Conservation (phyloP, 64 coral and sea anemone genomes). For the Stichodactyla mertensii region DNA sequence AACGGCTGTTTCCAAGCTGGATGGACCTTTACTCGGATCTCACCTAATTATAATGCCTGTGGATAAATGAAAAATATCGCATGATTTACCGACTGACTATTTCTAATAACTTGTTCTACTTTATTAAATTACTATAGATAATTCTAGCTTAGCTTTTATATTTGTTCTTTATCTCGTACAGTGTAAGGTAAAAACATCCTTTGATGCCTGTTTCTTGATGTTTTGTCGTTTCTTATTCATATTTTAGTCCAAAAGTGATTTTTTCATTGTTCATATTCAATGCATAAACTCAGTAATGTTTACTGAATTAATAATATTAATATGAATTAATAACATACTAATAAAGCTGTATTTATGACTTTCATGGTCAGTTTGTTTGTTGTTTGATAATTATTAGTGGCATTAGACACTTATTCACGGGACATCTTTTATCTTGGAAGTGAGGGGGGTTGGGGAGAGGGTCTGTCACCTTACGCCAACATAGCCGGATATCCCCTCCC, state of each 20-base stretch:
- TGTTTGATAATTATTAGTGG: background rate
- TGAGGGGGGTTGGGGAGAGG: too few relatives aligned
- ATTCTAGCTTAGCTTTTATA: background rate
- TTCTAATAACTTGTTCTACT: too few relatives aligned
- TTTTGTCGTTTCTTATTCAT: background rate
- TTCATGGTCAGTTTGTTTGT: background rate
- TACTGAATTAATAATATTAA: background rate
- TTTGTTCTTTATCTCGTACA: too few relatives aligned
- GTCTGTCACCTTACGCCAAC: too few relatives aligned
- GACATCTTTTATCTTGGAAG: too few relatives aligned
- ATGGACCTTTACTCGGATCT: background rate
- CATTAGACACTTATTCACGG: background rate
- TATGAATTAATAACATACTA: background rate
- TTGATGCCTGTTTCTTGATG: too few relatives aligned
- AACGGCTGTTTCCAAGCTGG: background rate
- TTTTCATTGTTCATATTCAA: too few relatives aligned
- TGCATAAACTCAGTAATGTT: background rate
- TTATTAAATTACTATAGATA: background rate
- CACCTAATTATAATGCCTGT: background rate
- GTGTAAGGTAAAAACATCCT: too few relatives aligned
- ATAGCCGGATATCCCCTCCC: too few relatives aligned
- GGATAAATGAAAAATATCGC: background rate
- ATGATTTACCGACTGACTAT: background rate
- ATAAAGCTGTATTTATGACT: background rate
- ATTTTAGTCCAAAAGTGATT: background rate